phyloP scores from a whole-genome alignment of 2,888 invertebrate species.

The Zygaena filipendulae region DNA sequence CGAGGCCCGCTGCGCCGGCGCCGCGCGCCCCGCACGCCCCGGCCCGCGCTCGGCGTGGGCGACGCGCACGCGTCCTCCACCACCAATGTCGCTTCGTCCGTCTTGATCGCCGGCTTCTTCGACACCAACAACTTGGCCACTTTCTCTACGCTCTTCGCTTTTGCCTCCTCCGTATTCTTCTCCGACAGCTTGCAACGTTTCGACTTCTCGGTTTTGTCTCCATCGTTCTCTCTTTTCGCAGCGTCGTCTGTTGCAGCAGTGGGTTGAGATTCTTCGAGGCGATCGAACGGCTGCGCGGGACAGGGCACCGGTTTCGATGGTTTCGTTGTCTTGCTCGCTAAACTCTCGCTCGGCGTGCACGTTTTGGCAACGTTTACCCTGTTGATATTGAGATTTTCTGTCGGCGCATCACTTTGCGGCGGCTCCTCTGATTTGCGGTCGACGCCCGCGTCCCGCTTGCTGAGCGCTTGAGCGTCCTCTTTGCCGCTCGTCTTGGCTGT shows the following conservation, averaged over 20 bases:
- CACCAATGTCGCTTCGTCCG: conserved; percentile 44
- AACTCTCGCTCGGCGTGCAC: background rate
- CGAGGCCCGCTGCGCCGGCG: conserved; percentile 26
- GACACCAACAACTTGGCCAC: conserved; percentile 51
- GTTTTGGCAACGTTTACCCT: background rate
- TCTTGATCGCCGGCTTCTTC: conserved; percentile 51
- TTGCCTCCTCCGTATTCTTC: conserved; percentile 33
- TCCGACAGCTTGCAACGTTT: conserved; percentile 38
- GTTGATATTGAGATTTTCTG: background rate
- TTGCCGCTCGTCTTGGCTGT: conserved; percentile 34
- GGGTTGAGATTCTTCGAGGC: conserved; percentile 6
- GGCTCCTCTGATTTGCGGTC: conserved; percentile 22
- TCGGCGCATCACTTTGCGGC: conserved; percentile 1
- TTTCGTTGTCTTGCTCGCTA: background rate
- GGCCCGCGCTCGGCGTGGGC: conserved; percentile 19
- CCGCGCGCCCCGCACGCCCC: conserved; percentile 17
- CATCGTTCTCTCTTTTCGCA: conserved; percentile 15
- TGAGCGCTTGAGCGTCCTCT: conserved; percentile 26
- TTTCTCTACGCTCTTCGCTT: conserved; percentile 50
- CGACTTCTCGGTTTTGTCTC: conserved; percentile 13
- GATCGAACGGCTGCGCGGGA: background rate
- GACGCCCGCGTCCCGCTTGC: conserved; percentile 19
- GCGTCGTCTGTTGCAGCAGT: conserved; percentile 5
- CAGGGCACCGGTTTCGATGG: conserved; percentile 9
- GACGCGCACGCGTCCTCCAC: conserved; percentile 46